Percentiles rank a stretch among this genome's conserved stretches.
Evolutionary conservation across 2,888 invertebrate genomes (phyloP).

Genomic region (Periphyllus acericola): DNA sequence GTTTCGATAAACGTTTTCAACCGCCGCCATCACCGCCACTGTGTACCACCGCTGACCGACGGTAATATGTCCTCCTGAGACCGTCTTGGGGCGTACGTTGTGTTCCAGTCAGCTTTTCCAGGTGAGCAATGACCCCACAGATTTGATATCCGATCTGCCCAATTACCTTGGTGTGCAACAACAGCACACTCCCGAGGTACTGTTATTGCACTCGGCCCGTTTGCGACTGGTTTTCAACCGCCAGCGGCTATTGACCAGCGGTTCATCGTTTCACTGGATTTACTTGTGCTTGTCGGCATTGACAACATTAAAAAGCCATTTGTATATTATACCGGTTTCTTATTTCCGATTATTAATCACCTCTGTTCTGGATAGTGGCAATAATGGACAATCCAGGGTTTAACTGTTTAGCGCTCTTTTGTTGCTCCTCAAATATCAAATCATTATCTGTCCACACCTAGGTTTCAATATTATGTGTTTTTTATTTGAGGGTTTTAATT

Average conservation of each 20-base stretch:
- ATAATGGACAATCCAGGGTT: background rate
- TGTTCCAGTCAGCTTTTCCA: no score
- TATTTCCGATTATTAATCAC: background rate
- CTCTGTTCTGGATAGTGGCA: background rate
- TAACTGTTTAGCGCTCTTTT: background rate
- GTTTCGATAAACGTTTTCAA: no score
- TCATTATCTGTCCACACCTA: background rate
- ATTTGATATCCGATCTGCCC: no score
- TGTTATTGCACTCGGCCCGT: background rate
- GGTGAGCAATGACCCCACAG: no score
- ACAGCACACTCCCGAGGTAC: background rate
- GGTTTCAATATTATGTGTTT: background rate
- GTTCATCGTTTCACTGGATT: background rate
- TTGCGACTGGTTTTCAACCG: background rate
- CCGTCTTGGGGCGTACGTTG: no score
- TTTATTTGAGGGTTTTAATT: slow-evolving; percentile 5
- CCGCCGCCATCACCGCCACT: no score
- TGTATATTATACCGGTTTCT: background rate
- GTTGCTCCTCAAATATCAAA: background rate
- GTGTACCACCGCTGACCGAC: no score
- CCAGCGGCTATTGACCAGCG: background rate
- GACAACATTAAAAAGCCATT: no score
- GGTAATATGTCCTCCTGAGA: no score
- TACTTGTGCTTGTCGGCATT: no score
- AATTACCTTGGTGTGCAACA: no score